phyloP scores from a whole-genome alignment of 2,888 invertebrate species.

The Caenorhabditis doughertyi region DNA sequence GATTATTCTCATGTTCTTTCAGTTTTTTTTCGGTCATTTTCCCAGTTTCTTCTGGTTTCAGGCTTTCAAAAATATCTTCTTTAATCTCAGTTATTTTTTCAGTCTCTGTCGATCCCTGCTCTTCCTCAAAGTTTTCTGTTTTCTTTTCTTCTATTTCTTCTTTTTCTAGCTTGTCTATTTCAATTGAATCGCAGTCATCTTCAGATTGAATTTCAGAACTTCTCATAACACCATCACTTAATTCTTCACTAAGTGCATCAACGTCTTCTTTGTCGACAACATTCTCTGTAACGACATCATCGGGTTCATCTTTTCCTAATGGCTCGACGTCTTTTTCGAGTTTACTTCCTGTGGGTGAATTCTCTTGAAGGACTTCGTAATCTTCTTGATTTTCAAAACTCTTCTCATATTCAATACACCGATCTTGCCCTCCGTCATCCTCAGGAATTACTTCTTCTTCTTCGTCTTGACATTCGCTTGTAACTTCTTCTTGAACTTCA shows the following conservation, averaged over 20 bases:
- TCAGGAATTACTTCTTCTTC: neutral
- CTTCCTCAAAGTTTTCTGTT: neutral
- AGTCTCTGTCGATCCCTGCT: too few species aligned
- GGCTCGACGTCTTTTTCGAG: neutral
- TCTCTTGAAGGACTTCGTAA: constrained; percentile 3
- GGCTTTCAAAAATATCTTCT: neutral
- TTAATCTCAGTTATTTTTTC: neutral
- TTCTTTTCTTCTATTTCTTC: neutral
- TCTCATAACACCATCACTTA: constrained; percentile 2
- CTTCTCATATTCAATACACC: constrained; percentile 20
- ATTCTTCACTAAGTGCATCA: neutral
- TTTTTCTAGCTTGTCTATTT: neutral
- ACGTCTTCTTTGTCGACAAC: neutral
- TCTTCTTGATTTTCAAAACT: constrained; percentile 31
- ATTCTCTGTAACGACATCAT: neutral
- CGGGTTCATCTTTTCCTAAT: neutral
- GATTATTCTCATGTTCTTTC: neutral
- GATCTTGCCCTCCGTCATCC: neutral
- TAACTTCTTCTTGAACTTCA: neutral
- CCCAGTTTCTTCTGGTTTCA: neutral
- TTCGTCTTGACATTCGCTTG: neutral
- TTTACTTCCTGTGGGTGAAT: neutral
- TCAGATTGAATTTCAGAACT: constrained; percentile 12
- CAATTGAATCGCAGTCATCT: constrained; percentile 1
- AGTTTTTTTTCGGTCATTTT: too few species aligned